A percentile compares a stretch with the other conserved stretches of the same genome.
phyloP scores from a whole-genome alignment of 2,888 invertebrate genomes.

The Dynastes grantii region DNA sequence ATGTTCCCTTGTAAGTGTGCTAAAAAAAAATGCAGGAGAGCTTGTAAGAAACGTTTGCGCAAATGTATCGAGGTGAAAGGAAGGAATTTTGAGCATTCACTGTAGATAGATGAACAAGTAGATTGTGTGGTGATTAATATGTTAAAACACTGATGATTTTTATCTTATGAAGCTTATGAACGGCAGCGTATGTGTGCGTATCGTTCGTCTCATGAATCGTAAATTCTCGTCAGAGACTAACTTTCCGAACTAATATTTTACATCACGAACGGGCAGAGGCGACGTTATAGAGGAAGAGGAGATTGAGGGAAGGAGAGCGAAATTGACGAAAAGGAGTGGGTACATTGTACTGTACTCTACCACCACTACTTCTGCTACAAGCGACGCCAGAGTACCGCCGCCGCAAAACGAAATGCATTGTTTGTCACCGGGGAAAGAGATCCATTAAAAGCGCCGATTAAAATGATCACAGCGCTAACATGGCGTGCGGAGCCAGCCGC shows the following conservation, averaged over 20 bases:
- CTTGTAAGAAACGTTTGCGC: no score
- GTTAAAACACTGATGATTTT: no score
- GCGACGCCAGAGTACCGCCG: slow-evolving; percentile 6
- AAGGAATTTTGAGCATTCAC: no score
- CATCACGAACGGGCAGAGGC: slow-evolving; percentile 8
- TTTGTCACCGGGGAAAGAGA: slow-evolving; percentile 50
- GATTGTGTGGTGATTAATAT: no score
- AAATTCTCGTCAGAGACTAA: slow-evolving; percentile 41
- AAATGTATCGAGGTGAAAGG: no score
- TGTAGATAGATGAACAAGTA: no score
- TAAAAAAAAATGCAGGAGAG: no score
- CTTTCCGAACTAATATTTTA: slow-evolving; percentile 45
- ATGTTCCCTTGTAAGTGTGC: no score
- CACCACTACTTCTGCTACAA: slow-evolving; percentile 12
- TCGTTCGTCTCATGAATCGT: slow-evolving; percentile 36
- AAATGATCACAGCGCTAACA: slow-evolving; percentile 54
- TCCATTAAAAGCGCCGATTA: slow-evolving; percentile 54
- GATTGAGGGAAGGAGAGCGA: slow-evolving; percentile 22
- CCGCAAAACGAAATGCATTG: slow-evolving; percentile 50
- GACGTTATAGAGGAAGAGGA: neutral
- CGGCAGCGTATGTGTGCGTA: neutral
- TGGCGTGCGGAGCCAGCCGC: slow-evolving; percentile 8
- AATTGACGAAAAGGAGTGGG: slow-evolving; percentile 10
- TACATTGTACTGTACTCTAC: neutral
- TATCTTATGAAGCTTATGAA: neutral